These are phyloP conservation scores for Ctenopoma kingsleyae DNA, from an alignment of 2,797 vertebrate genomes.

Conservation along the genomic window DNA sequence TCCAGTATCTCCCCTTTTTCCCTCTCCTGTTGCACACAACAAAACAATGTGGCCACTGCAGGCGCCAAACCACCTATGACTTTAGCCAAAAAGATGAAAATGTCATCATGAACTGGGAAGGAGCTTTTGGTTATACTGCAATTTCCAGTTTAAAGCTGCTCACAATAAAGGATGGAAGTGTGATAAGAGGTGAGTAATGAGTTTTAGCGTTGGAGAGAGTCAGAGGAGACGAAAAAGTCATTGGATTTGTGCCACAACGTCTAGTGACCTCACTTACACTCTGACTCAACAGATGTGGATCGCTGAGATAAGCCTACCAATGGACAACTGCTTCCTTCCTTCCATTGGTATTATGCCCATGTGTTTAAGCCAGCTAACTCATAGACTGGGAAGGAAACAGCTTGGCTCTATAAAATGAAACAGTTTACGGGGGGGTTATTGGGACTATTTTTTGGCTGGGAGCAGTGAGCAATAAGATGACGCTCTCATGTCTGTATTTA, in stretches of 20 bases:
- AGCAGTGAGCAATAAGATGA: background rate
- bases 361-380: background rate
- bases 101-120: constrained; percentile 20
- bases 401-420: background rate
- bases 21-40: constrained; percentile 10
- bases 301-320: background rate
- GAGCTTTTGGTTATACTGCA: constrained; percentile 10
- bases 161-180: background rate
- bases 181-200: constrained; percentile 20
- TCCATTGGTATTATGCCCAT: background rate
- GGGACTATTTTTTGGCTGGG: background rate
- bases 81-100: constrained; percentile 29
- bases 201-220: background rate
- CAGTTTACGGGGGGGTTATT: background rate
- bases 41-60: constrained; percentile 37
- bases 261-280: constrained; percentile 39
- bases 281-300: constrained; percentile 41
- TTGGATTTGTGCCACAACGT: constrained; percentile 31
- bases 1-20: constrained; percentile 11
- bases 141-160: constrained; percentile 8
- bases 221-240: constrained; percentile 24
- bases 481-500: background rate
- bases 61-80: constrained; percentile 9
- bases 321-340: constrained; percentile 18
- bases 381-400: background rate